phyloP scores from a whole-genome alignment of 2,797 vertebrate genomes.

The Pseudopleuronectes americanus region DNA sequence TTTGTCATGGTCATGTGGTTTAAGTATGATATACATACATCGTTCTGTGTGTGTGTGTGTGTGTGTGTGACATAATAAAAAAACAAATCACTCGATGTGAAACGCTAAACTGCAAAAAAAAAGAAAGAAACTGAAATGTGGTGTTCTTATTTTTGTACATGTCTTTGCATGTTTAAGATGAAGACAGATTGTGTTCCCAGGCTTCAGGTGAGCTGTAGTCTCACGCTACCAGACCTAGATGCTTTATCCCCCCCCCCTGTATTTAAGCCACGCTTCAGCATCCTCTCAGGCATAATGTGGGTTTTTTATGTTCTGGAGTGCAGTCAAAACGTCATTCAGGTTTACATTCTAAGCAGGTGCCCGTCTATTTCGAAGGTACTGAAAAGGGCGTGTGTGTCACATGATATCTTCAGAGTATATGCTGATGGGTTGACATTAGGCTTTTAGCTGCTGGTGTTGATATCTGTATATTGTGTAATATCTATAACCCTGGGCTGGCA shows the following conservation, averaged over 20 bases:
- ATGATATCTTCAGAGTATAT: conserved; percentile 27
- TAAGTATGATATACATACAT: background rate
- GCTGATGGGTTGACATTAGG: conserved; percentile 30
- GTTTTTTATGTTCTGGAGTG: background rate
- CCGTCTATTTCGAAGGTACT: conserved; percentile 32
- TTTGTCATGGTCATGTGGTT: conserved; percentile 11
- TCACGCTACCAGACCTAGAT: conserved; percentile 42
- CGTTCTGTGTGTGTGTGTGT: background rate
- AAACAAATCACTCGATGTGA: background rate
- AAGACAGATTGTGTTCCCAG: conserved; percentile 30
- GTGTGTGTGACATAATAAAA: background rate
- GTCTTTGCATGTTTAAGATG: background rate
- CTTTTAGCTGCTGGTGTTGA: conserved; percentile 29
- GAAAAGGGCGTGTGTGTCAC: conserved; percentile 20
- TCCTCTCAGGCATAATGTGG: background rate
- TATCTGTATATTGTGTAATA: conserved; percentile 29
- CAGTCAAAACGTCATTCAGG: conserved; percentile 5
- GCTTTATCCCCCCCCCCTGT: conserved; percentile 17
- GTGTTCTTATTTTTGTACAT: background rate
- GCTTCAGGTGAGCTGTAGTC: conserved; percentile 39
- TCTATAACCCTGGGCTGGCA: conserved; percentile 17
- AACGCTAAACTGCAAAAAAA: background rate
- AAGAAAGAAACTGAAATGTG: background rate
- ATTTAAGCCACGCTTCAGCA: background rate
- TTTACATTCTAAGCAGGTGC: conserved; percentile 22